These are phyloP conservation scores for Steatocranus sp. DNA, from an alignment of 2,797 vertebrate genomes.

Conservation along the genomic window DNA sequence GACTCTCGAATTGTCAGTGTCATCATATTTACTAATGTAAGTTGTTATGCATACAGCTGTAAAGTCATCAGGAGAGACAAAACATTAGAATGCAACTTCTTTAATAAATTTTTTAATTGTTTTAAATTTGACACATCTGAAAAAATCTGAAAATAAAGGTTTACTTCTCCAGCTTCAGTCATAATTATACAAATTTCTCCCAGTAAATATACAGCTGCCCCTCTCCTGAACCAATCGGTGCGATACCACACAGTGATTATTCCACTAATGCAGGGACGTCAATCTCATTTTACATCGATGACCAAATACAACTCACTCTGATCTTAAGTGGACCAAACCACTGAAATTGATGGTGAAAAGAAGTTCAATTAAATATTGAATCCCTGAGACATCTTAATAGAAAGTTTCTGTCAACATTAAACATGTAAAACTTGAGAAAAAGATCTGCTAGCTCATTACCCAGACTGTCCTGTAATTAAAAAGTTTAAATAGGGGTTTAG, in stretches of 20 bases:
- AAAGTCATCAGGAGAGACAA: not conserved
- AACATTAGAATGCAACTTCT: not conserved
- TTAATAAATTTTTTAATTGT: not conserved
- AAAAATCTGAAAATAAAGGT: not conserved
- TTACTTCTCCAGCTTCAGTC: not conserved
- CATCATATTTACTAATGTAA: not conserved
- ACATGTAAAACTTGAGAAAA: not conserved
- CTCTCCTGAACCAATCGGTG: not conserved
- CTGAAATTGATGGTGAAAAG: not conserved
- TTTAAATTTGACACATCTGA: not conserved
- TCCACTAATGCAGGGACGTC: not conserved
- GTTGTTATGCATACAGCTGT: not conserved
- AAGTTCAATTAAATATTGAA: not conserved
- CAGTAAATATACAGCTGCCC: not conserved
- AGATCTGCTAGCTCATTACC: not conserved
- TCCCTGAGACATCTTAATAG: not conserved
- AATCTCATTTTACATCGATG: not conserved
- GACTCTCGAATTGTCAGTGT: slow-evolving; percentile 15
- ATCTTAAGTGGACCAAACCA: not conserved
- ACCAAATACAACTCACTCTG: not conserved
- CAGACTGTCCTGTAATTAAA: not conserved
- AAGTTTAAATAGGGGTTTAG: not conserved
- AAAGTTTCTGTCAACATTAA: not conserved
- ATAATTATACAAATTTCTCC: not conserved
- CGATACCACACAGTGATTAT: not conserved